A percentile compares a stretch with the other conserved stretches of the same genome.
phyloP scores from a whole-genome alignment of 1,140 invertebrate species.

The Cardiocondyla obscurior region DNA sequence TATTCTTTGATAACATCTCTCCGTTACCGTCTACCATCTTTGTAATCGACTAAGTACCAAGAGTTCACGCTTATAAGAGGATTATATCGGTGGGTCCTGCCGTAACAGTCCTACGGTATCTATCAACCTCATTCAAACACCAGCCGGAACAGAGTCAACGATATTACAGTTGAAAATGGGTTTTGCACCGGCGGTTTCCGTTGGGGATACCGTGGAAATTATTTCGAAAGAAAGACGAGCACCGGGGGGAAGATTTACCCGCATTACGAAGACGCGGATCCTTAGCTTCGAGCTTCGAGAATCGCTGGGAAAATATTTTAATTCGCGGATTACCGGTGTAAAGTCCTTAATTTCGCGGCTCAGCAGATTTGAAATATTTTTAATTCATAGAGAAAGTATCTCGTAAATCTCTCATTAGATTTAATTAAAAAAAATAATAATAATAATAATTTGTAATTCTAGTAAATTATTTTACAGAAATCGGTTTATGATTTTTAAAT shows the following conservation, averaged over 20 bases:
- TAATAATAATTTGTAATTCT: too few relatives aligned
- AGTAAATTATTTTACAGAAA: not conserved
- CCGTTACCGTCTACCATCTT: conserved; percentile 33
- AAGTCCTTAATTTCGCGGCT: not conserved
- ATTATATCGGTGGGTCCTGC: conserved; percentile 25
- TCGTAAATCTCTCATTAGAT: not conserved
- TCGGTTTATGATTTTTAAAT: too few relatives aligned
- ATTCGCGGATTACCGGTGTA: not conserved
- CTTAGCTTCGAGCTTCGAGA: conserved; percentile 15
- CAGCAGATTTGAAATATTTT: not conserved
- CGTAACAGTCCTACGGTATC: conserved; percentile 7
- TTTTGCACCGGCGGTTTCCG: conserved; percentile 6
- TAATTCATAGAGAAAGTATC: not conserved
- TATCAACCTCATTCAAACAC: conserved; percentile 19
- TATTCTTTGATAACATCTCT: conserved; percentile 67
- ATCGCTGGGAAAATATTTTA: conserved; percentile 5
- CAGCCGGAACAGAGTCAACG: conserved; percentile 17
- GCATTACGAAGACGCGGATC: not conserved
- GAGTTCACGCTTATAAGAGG: conserved; percentile 55
- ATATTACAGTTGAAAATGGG: conserved; percentile 33
- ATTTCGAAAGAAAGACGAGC: not conserved
- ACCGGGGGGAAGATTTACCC: not conserved
- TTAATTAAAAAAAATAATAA: not conserved
- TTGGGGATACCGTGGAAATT: conserved; percentile 7
- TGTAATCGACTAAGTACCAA: conserved; percentile 53